Evolutionary conservation across 2,797 vertebrate genomes (phyloP), one percentile per base, ranked within the genome.

Genomic region (Rhabdophis nuchalis): DNA sequence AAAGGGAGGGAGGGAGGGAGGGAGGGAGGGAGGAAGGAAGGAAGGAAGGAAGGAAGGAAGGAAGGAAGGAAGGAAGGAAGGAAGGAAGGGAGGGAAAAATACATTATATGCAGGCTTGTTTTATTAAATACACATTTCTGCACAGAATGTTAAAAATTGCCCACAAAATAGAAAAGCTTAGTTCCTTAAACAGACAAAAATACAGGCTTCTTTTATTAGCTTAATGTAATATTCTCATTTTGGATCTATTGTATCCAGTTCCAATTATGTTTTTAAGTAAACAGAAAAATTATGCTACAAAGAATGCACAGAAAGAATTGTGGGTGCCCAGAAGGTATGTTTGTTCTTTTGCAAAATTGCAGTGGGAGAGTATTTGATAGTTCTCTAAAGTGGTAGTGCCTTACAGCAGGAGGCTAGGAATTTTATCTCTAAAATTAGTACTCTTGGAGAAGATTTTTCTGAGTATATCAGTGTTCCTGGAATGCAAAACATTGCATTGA

Each of bases 161-260:
- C 77, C 94, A 32, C 94, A 68, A 92, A 92, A 89, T 88, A 58
- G 87, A 95, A 90, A 61, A 93, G 96, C 93, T 54, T 87, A 92
- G 93, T 88, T 93, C 60, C 93, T 82, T 82, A 82, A 9, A 46
- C 36, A 41, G 36, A 46, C 91, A 85, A 90, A 87, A 93, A 36
- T 91, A 4, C 86, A 89, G 91, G 16, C 36, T 91, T 36, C 60
- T 90, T 88, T 64, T 94, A 90, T 92, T 90, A 95, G 89, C 85
- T 10, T 13, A 86, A 29, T 91, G 89, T 36, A 52, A 1, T 57
- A 14, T 6, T 94, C 57, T 87, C 85, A 60, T 0, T 57, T 95
- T 92, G 36, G 92, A 20, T 27, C 57, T n/a, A 77, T 20, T 88
- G 57, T 60, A 13, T 85, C 52, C 29, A 88, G 25, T 41, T n/a